Percentiles rank a stretch among this genome's conserved stretches.
Evolutionary conservation across 2,113 vertebrate species (phyloP).

Genomic region (Ovis aries): DNA sequence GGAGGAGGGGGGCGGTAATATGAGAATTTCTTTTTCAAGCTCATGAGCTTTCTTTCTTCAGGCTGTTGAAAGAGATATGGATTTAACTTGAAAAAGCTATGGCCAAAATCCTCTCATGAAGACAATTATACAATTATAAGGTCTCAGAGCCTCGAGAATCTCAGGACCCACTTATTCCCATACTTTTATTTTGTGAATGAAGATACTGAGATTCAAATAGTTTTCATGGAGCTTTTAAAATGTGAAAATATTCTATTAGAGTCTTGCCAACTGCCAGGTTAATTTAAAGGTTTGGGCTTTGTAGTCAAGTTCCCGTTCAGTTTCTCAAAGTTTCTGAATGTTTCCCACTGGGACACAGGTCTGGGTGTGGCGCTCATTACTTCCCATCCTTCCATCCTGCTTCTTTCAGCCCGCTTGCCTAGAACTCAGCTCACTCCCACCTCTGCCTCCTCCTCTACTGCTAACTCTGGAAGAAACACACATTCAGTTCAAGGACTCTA

Average conservation of each 20-base stretch:
- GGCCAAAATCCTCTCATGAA: background rate
- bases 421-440: background rate
- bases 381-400: background rate
- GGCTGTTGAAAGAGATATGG: background rate
- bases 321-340: background rate
- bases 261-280: constrained; percentile 14
- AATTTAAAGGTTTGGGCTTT: constrained; percentile 23
- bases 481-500: background rate
- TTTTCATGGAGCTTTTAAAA: background rate
- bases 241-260: background rate
- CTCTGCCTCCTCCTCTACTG: background rate
- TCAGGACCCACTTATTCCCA: background rate
- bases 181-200: background rate
- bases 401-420: background rate
- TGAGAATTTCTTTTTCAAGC: background rate
- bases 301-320: constrained; percentile 3
- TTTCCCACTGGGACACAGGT: background rate
- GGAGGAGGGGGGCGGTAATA: background rate
- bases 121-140: background rate
- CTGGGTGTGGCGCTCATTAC: background rate
- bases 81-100: background rate
- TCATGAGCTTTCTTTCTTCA: background rate
- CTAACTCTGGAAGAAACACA: background rate
- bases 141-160: background rate
- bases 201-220: background rate